Evolutionary conservation across 2,888 invertebrate genomes (phyloP), one percentile per base, ranked within the genome.

Genomic region (Cepaea hortensis): DNA sequence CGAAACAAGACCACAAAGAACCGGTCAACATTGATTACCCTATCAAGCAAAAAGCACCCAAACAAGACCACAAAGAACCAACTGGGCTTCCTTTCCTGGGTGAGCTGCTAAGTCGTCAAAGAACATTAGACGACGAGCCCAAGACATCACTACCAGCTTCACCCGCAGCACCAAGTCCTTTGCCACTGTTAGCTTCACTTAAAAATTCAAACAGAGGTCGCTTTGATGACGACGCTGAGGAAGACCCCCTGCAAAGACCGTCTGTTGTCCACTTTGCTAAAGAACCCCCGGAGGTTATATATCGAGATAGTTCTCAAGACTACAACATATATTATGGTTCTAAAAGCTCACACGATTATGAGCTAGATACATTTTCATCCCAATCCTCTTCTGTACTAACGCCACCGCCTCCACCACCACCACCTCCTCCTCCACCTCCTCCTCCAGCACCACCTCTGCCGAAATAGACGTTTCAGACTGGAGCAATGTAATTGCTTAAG

Each of bases 271-370:
- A 88, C 73, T 89, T 89, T 81, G 72, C 88, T 4, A 35, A 82
- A 11, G 82, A 80, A 11, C 89, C 89, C 2, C 89, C 89, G 9
- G 83, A 89, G 81, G 88, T 89, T 73, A 88, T 89, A 50, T 88
- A 87, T 11, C 48, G 81, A 11, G 62, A 73, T 23, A 13, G 35
- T n/a, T 62, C 61, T 62, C 62, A 23, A 9, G 62, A 35, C 13
- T 62, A 15, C 6, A 62, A 15, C 6, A 55, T 9, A 55, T 23
- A 77, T 23, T 61, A 85, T n/a, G 81, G 79, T 9, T 48, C 62
- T 18, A 62, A 83, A 6, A 77, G 50, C 48, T 79, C 83, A 5
- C 46, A 23, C 35, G 61, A 76, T 62, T 35, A 9, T 18, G 55
- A 55, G 20, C n/a, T 84, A 1, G 68, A 72, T n/a, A 7, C n/a